phyloP scores from a whole-genome alignment of 1,140 invertebrate genomes.

The Drosophila truncata region DNA sequence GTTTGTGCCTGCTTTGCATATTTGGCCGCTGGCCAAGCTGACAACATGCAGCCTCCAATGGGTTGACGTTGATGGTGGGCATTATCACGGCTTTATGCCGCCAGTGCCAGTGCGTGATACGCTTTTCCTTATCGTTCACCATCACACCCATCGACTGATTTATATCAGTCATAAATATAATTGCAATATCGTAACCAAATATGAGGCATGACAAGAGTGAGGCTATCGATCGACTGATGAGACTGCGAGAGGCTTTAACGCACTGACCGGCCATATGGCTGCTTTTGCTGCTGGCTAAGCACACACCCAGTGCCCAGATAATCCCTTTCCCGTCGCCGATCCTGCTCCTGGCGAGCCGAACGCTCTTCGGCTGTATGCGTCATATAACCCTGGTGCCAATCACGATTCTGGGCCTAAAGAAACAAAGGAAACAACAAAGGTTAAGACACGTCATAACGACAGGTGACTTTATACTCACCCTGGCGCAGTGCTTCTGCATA shows the following conservation, averaged over 20 bases:
- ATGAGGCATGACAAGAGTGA: slow-evolving; percentile 39
- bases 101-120: slow-evolving; percentile 52
- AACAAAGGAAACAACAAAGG: slow-evolving; percentile 2
- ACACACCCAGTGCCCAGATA: slow-evolving; percentile 60
- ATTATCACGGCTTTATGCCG: slow-evolving; percentile 61
- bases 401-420: slow-evolving; percentile 41
- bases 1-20: slow-evolving; percentile 38
- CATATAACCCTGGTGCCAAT: slow-evolving; percentile 54
- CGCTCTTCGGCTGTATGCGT: slow-evolving; percentile 38
- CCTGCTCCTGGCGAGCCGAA: background rate
- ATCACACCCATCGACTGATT: slow-evolving; percentile 42
- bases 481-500: slow-evolving; percentile 33
- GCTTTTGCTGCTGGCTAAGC: slow-evolving; percentile 41
- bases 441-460: background rate
- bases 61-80: slow-evolving; percentile 40
- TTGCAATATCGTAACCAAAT: slow-evolving; percentile 43
- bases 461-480: slow-evolving; percentile 15
- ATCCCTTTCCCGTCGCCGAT: slow-evolving; percentile 12
- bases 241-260: slow-evolving; percentile 20
- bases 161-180: slow-evolving; percentile 52
- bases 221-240: slow-evolving; percentile 19
- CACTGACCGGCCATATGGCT: slow-evolving; percentile 48
- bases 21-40: slow-evolving; percentile 24
- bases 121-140: slow-evolving; percentile 59
- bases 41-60: slow-evolving; percentile 22